Evolutionary conservation across 2,113 vertebrate species (phyloP), one percentile per base, ranked within the genome.

Genomic region (Nycticebus coucang): DNA sequence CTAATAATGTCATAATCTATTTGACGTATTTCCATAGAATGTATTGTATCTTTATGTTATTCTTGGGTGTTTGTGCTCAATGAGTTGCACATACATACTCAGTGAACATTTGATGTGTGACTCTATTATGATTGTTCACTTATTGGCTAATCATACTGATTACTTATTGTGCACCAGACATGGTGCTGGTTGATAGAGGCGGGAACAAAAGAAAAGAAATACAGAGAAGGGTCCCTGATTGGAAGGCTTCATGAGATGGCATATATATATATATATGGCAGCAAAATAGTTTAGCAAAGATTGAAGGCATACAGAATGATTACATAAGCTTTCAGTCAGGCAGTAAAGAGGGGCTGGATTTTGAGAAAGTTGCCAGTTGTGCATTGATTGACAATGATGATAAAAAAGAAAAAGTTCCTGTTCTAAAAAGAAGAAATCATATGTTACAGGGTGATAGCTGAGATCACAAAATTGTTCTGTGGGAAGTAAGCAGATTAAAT

Each of bases 391-490:
- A 84, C 22, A 87, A 89, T 92, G 87, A 93, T 18, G 28, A 71
- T 81, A 91, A 89, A 26, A 74, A 50, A 86, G 79, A 74, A 96
- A 93, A 95, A 89, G 15, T 92, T 33, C 19, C n/a, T 88, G 10
- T 82, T 93, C 22, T 66, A 75, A 71, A 90, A 88, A 53, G 26
- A 95, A 92, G 35, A 37, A 91, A 74, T 81, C 24, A 13, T 83
- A 17, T 66, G 11, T 94, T 91, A 28, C 14, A 26, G 55, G 12
- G 19, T 87, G 50, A 85, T 53, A 72, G 14, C 62, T 95, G 41
- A 96, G 93, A 93, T 94, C 74, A 87, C 45, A 92, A 26, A 90
- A 81, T 91, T 96, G 17, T 93, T 95, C 55, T 88, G 21, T 95
- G 87, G 78, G 87, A 86, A 95, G n/a, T 21, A 94, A 95, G 74